phyloP scores from a whole-genome alignment of 2,113 vertebrate genomes.

The Petrocephalus zakoni region DNA sequence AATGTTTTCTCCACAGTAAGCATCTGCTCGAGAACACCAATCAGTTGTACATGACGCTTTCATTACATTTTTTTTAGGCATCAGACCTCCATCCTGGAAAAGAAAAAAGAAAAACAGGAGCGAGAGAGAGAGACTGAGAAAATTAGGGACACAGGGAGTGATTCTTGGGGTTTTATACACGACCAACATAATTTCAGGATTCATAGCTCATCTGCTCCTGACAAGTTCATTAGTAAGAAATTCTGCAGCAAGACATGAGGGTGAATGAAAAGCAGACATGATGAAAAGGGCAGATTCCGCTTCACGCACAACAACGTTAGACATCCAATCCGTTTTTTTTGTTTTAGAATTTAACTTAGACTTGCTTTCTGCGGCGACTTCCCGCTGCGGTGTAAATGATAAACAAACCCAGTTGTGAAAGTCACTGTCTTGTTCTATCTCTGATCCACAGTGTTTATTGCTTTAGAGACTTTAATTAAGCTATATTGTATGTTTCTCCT shows the following conservation, averaged over 20 bases:
- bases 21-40: neutral
- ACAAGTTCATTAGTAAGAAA: slow-evolving; percentile 57
- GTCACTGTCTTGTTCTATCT: neutral
- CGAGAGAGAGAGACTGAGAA: slow-evolving; percentile 42
- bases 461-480: neutral
- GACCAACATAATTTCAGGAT: slow-evolving; percentile 51
- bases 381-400: neutral
- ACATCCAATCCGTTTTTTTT: neutral
- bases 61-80: neutral
- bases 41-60: neutral
- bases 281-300: slow-evolving; percentile 22
- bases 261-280: slow-evolving; percentile 13
- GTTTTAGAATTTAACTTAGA: neutral
- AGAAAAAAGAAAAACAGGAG: slow-evolving; percentile 24
- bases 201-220: slow-evolving; percentile 55
- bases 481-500: neutral
- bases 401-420: neutral
- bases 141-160: slow-evolving; percentile 40
- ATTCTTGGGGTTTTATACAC: slow-evolving; percentile 37
- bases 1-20: slow-evolving; percentile 14
- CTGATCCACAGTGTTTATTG: neutral
- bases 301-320: neutral
- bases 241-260: slow-evolving; percentile 42
- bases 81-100: neutral
- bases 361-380: neutral